phyloP scores from a whole-genome alignment of 2,113 vertebrate genomes.

The Thunnus maccoyii region DNA sequence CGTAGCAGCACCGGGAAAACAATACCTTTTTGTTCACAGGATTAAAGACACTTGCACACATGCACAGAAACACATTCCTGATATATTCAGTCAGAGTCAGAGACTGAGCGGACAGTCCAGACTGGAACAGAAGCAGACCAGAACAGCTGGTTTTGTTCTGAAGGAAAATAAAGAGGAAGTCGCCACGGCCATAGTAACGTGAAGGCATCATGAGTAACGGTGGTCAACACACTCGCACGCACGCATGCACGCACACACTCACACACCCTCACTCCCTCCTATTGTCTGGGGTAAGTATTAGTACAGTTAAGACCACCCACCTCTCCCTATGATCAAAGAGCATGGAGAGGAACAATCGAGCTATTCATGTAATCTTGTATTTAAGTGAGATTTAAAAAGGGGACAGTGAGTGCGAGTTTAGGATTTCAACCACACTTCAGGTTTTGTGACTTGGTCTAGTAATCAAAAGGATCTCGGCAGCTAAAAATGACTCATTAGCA shows the following conservation, averaged over 20 bases:
- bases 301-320: conserved; percentile 80
- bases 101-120: conserved; percentile 21
- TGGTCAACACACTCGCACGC: conserved; percentile 16
- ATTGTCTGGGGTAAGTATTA: conserved; percentile 66
- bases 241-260: background rate
- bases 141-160: conserved; percentile 41
- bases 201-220: conserved; percentile 42
- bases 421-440: conserved; percentile 42
- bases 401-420: conserved; percentile 41
- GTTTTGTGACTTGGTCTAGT: conserved; percentile 30
- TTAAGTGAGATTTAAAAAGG: conserved; percentile 60
- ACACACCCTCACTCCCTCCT: conserved; percentile 29
- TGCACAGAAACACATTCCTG: conserved; percentile 44
- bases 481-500: conserved; percentile 43
- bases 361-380: conserved; percentile 74
- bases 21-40: conserved; percentile 46
- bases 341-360: conserved; percentile 61
- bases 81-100: conserved; percentile 29
- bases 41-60: conserved; percentile 42
- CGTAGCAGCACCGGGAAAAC: conserved; percentile 21
- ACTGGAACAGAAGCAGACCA: conserved; percentile 20
- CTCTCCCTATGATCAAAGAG: conserved; percentile 73
- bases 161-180: conserved; percentile 47
- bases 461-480: conserved; percentile 51
- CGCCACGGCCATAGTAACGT: conserved; percentile 48